These are phyloP conservation scores for Pyrochroa serraticornis DNA, from an alignment of 2,888 invertebrate genomes.

Conservation along the genomic window DNA sequence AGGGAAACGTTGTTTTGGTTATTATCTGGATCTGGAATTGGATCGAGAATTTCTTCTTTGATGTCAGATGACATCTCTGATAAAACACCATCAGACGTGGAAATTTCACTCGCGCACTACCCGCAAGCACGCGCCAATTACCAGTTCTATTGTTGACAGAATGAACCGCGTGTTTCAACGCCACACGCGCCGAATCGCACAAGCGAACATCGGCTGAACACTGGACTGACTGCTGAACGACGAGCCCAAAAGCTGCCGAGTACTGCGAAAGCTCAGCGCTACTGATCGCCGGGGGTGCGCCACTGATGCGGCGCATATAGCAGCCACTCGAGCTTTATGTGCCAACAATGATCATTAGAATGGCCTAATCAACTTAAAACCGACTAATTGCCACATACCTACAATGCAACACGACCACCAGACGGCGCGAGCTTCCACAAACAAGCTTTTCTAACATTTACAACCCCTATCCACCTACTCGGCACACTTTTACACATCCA, in stretches of 20 bases:
- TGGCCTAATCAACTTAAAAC: constrained; percentile 28
- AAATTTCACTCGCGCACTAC: constrained; percentile 4
- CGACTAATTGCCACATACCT: constrained; percentile 27
- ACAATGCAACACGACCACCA: constrained; percentile 2
- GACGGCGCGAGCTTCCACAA: no score
- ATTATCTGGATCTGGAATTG: constrained; percentile 4
- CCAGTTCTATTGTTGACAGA: constrained; percentile 26
- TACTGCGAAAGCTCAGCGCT: constrained; percentile 41
- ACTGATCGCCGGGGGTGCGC: constrained; percentile 45
- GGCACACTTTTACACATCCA: neutral
- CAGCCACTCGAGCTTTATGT: constrained; percentile 28
- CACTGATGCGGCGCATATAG: constrained; percentile 37
- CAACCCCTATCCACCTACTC: constrained; percentile 2
- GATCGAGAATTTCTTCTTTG: constrained; percentile 20
- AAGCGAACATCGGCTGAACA: constrained; percentile 1
- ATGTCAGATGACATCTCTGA: constrained; percentile 32
- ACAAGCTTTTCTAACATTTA: no score
- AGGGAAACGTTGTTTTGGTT: neutral
- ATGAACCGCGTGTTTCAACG: constrained; percentile 27
- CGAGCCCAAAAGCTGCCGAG: constrained; percentile 18
- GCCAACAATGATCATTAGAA: constrained; percentile 26
- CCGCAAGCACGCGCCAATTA: constrained; percentile 22
- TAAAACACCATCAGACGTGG: constrained; percentile 22
- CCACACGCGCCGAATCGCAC: constrained; percentile 33
- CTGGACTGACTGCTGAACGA: constrained; percentile 6